A percentile compares a stretch with the other conserved stretches of the same genome.
Conservation (phyloP, 2,113 vertebrate species). For the Ctenodactylus gundi region DNA sequence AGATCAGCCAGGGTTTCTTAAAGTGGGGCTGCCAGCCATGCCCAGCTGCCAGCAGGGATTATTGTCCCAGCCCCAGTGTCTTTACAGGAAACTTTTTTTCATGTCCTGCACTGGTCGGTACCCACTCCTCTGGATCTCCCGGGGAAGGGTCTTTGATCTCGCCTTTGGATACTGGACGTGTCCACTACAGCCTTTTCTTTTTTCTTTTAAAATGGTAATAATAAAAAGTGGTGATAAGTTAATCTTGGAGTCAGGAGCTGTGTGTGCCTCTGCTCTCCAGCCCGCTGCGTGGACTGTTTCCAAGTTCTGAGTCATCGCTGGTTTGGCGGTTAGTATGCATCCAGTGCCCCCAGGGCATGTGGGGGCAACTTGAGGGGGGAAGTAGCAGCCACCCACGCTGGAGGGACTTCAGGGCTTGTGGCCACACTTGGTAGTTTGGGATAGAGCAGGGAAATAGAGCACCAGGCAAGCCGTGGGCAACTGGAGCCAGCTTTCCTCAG, state of each 20-base stretch:
- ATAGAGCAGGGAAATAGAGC: background rate
- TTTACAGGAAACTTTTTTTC: background rate
- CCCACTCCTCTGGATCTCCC: background rate
- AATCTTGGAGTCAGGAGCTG: background rate
- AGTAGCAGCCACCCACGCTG: background rate
- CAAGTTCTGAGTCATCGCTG: conserved; percentile 55
- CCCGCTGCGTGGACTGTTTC: conserved; percentile 10
- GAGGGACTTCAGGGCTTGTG: background rate
- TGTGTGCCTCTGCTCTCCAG: background rate
- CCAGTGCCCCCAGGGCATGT: background rate
- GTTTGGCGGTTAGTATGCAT: conserved; percentile 15
- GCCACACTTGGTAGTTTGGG: background rate
- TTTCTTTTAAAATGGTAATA: background rate
- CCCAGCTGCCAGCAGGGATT: background rate
- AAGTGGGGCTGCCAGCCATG: background rate
- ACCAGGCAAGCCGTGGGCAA: background rate
- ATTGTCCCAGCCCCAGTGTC: background rate
- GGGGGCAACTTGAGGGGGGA: background rate
- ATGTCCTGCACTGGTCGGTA: background rate
- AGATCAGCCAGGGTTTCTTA: background rate
- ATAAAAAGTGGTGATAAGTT: conserved; percentile 19
- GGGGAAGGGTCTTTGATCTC: background rate
- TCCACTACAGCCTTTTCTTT: background rate
- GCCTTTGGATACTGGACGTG: background rate
- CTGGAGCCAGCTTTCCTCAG: background rate